These are phyloP conservation scores for Hypselothyrea guttata DNA, from an alignment of 2,888 invertebrate species.

Conservation along the genomic window DNA sequence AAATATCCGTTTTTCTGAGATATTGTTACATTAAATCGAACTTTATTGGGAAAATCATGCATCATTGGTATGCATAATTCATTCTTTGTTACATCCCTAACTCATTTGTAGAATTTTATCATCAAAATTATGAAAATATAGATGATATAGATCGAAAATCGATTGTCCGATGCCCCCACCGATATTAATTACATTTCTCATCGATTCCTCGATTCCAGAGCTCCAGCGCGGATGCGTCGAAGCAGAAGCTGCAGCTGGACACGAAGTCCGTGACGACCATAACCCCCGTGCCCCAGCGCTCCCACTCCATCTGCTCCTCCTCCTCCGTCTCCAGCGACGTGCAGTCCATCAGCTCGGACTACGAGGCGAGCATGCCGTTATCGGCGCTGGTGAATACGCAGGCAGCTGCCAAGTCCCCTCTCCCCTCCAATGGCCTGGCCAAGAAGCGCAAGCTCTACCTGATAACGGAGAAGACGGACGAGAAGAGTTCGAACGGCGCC, in stretches of 20 bases:
- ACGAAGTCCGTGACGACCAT: conserved; percentile 35
- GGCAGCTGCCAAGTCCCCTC: too few species aligned
- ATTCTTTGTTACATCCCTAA: too few species aligned
- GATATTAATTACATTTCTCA: too few species aligned
- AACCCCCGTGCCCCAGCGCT: conserved; percentile 61
- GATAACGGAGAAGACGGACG: conserved; percentile 78
- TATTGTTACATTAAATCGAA: too few species aligned
- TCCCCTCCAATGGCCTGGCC: conserved; percentile 15
- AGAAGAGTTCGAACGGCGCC: conserved; percentile 21
- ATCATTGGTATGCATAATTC: too few species aligned
- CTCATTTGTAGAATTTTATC: too few species aligned
- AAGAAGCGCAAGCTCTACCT: conserved; percentile 78
- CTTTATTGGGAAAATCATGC: too few species aligned
- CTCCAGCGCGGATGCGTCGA: conserved; percentile 21
- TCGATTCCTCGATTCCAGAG: too few species aligned
- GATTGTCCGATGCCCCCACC: too few species aligned
- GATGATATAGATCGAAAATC: too few species aligned
- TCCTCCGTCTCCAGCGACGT: conserved; percentile 64
- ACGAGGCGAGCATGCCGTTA: conserved; percentile 50
- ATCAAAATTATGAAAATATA: too few species aligned
- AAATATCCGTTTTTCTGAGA: too few species aligned
- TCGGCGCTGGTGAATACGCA: conserved; percentile 37
- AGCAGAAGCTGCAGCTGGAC: conserved; percentile 24
- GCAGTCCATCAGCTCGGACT: conserved; percentile 57
- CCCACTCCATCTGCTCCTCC: conserved; percentile 68